phyloP scores from a whole-genome alignment of 2,888 invertebrate species.

The Molanna angustata region DNA sequence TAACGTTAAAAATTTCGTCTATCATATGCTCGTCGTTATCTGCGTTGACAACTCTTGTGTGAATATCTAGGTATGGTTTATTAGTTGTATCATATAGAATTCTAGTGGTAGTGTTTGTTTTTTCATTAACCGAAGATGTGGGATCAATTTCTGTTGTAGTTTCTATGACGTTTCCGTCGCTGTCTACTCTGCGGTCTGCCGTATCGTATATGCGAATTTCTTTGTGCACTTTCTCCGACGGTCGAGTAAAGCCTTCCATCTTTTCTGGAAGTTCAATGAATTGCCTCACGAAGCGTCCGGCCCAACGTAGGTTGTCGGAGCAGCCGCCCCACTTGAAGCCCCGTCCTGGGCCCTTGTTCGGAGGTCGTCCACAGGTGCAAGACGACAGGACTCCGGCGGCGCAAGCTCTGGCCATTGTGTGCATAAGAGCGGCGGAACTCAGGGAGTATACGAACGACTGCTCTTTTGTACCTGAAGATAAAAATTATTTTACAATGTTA shows the following conservation, averaged over 20 bases:
- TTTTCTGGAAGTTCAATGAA: slow-evolving; percentile 67
- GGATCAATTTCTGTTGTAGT: too few relatives aligned
- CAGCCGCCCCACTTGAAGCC: slow-evolving; percentile 87
- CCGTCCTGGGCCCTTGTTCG: slow-evolving; percentile 64
- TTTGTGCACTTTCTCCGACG: slow-evolving; percentile 24
- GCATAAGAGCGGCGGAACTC: slow-evolving; percentile 74
- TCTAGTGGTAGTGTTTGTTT: background rate
- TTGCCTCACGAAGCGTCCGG: slow-evolving; percentile 66
- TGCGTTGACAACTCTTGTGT: background rate
- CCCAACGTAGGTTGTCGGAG: slow-evolving; percentile 76
- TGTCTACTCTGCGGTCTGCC: slow-evolving; percentile 16
- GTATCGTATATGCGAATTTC: slow-evolving; percentile 31
- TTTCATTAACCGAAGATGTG: too few relatives aligned
- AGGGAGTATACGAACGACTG: slow-evolving; percentile 84
- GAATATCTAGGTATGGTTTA: background rate
- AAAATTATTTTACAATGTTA: too few relatives aligned
- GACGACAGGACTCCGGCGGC: slow-evolving; percentile 70
- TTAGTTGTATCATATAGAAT: background rate
- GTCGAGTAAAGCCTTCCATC: slow-evolving; percentile 42
- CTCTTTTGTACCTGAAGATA: slow-evolving; percentile 73
- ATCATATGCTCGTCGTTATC: too few relatives aligned
- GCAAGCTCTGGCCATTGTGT: slow-evolving; percentile 75
- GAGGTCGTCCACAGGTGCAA: slow-evolving; percentile 76
- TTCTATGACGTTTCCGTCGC: slow-evolving; percentile 22
- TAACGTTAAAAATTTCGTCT: too few relatives aligned